Evolutionary conservation across 2,888 invertebrate species (phyloP).

Genomic region (Congeria kusceri): DNA sequence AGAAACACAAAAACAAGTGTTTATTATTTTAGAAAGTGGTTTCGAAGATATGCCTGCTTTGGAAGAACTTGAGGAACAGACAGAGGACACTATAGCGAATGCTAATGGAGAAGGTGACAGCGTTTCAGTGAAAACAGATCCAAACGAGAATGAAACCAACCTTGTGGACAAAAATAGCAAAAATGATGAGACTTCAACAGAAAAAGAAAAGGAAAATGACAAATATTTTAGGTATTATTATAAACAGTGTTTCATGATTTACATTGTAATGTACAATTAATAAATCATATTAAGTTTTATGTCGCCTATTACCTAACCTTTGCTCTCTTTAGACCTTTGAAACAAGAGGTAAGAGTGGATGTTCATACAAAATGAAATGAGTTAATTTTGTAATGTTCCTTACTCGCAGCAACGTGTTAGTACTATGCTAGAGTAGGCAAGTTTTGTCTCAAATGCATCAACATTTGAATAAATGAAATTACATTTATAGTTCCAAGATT

Average conservation of each 20-base stretch:
- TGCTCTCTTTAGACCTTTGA: background rate
- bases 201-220: constrained; percentile 46
- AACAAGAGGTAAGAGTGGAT: no score
- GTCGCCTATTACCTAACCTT: background rate
- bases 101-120: constrained; percentile 42
- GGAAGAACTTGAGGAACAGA: constrained; percentile 13
- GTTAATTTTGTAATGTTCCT: no score
- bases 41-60: constrained; percentile 46
- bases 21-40: constrained; percentile 7
- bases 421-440: no score
- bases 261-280: background rate
- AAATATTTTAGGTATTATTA: constrained; percentile 58
- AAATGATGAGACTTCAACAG: constrained; percentile 28
- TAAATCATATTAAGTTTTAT: background rate
- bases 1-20: background rate
- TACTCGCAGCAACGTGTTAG: no score
- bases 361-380: no score
- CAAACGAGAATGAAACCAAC: constrained; percentile 27
- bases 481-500: background rate
- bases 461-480: no score
- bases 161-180: constrained; percentile 31
- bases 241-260: background rate
- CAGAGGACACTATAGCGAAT: constrained; percentile 1
- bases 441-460: no score
- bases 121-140: constrained; percentile 22